Base-by-base conservation (phyloP, 2,113 vertebrate genomes). In the Plectropomus leopardus region DNA sequence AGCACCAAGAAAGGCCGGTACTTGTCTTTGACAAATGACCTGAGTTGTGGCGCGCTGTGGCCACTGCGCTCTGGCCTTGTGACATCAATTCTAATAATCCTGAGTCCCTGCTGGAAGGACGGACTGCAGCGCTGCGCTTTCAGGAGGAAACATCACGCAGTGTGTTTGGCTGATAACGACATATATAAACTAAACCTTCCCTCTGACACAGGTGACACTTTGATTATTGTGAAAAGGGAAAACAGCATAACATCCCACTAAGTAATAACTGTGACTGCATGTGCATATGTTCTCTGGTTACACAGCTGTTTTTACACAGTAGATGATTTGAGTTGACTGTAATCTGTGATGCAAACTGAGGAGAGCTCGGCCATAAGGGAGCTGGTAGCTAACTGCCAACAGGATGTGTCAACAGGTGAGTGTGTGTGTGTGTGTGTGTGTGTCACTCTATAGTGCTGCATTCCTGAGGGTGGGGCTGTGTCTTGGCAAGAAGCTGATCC, bases 1-100 rank as follows among this genome's bases (percentile, higher is more conserved):
- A 63, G 81, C 55, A 64, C 67, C 40, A 28, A 66, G 59, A 73
- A 65, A 70, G 76, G 69, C 54, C 5, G 8, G 24, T 50, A 77
- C 81, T 81, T 6, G 51, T 50, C 24, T 40, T 50, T 90, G 87
- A 91, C 72, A 88, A 90, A 90, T 79, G 89, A 89, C 61, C 83
- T 2, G 53, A 82, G 75, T 70, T 67, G 80, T 63, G 69, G 42
- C 28, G 66, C 24, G 72, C 67, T 60, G 69, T 72, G 80, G 76
- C 75, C 83, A 72, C 57, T 55, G 64, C 4, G 69, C 74, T 82
- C 61, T 1, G 14, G 78, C 83, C 75, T 78, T 54, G 77, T 86
- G 87, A 90, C 86, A 86, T 89, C 76, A 81, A 87, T 89, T 89
- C 87, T 84, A 90, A 86, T 86, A 89, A 87, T 88, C 76, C 78